Percentiles rank a stretch among this genome's conserved stretches.
These are phyloP conservation scores for Hydropsyche tenuis DNA, from an alignment of 1,140 invertebrate genomes.

Conservation along the genomic window DNA sequence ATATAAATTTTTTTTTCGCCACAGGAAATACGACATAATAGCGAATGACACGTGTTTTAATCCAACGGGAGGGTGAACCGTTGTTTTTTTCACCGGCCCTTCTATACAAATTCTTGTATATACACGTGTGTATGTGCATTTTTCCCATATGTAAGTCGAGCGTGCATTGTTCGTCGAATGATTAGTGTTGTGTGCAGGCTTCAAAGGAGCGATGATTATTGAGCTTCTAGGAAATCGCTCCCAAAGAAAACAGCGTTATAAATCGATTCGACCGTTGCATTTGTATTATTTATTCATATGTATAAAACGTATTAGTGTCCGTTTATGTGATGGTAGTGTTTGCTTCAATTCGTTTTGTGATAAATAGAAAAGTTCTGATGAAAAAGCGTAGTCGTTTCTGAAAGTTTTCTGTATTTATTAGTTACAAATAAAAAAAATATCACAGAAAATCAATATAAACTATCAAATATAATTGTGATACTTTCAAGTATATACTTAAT, in stretches of 20 bases:
- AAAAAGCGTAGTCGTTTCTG: too few species aligned
- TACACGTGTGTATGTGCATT: conserved; percentile 1
- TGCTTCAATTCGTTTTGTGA: too few species aligned
- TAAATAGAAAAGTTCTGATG: too few species aligned
- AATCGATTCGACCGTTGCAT: conserved; percentile 37
- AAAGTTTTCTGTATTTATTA: too few species aligned
- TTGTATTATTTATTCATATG: background rate
- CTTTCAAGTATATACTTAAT: too few species aligned
- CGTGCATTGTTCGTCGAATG: conserved; percentile 32
- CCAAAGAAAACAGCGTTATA: conserved; percentile 32
- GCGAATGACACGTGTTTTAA: conserved; percentile 45
- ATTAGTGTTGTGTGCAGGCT: conserved; percentile 29
- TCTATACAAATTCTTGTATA: background rate
- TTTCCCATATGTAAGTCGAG: conserved; percentile 1
- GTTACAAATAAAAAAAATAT: too few species aligned
- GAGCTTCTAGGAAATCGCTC: conserved; percentile 35
- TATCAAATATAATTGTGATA: too few species aligned
- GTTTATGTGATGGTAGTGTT: background rate
- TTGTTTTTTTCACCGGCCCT: conserved; percentile 15
- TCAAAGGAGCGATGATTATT: conserved; percentile 33
- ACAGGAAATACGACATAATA: conserved; percentile 24
- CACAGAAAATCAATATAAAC: too few species aligned
- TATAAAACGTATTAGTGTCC: too few species aligned
- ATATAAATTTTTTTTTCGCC: background rate
- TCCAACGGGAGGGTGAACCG: conserved; percentile 26